A percentile compares a stretch with the other conserved stretches of the same genome.
These are phyloP conservation scores for Cybosia mesomella DNA, from an alignment of 2,888 invertebrate genomes.

Conservation along the genomic window DNA sequence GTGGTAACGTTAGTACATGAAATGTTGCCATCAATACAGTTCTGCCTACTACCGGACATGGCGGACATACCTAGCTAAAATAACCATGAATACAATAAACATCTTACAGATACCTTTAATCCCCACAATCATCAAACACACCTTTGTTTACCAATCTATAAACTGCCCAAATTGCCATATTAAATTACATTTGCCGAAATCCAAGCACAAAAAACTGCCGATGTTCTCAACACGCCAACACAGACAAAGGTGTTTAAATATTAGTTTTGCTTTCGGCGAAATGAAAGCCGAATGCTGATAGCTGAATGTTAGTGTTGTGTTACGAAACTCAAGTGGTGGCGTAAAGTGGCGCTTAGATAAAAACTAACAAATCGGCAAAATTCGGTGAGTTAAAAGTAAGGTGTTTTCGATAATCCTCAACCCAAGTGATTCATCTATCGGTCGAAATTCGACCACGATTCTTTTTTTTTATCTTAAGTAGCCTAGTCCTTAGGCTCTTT, in stretches of 20 bases:
- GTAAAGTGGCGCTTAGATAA: slow-evolving; percentile 41
- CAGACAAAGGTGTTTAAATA: slow-evolving; percentile 74
- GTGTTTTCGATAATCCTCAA: slow-evolving; percentile 6
- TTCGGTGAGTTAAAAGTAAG: slow-evolving; percentile 18
- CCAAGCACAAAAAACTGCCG: slow-evolving; percentile 18
- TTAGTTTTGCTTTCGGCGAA: slow-evolving; percentile 63
- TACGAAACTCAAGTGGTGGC: slow-evolving; percentile 44
- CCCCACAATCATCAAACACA: slow-evolving; percentile 17
- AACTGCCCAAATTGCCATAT: slow-evolving; percentile 20
- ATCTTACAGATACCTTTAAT: background rate
- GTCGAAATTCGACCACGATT: too few species aligned
- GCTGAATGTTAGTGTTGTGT: slow-evolving; percentile 39
- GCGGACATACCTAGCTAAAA: too few species aligned
- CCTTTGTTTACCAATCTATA: slow-evolving; percentile 13
- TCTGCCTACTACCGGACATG: too few species aligned
- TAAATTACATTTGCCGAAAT: slow-evolving; percentile 33
- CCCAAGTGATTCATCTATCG: background rate
- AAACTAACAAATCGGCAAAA: slow-evolving; percentile 20
- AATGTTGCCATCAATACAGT: too few species aligned
- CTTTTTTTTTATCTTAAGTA: too few species aligned
- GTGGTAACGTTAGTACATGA: too few species aligned
- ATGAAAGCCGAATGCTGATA: slow-evolving; percentile 56
- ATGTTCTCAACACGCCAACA: slow-evolving; percentile 40
- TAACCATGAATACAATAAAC: background rate
- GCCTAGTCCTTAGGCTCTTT: too few species aligned